These are phyloP conservation scores for Drosophila melanica DNA, from an alignment of 1,140 invertebrate species.

Conservation along the genomic window DNA sequence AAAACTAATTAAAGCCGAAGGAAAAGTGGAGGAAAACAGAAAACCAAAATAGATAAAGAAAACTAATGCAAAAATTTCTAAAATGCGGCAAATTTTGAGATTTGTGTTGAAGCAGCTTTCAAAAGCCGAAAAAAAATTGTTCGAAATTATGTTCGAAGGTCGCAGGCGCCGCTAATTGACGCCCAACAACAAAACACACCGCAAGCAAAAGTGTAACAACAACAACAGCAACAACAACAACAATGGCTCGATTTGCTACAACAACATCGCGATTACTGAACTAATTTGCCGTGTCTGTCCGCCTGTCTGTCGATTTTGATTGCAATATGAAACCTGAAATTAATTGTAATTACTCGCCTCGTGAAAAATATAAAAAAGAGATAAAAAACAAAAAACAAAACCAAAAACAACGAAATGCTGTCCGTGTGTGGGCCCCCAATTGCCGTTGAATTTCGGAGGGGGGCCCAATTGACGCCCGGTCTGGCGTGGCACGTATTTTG, in stretches of 20 bases:
- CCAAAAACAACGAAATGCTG: too few species aligned
- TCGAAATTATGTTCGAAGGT: slow-evolving; percentile 34
- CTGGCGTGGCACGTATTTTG: slow-evolving; percentile 54
- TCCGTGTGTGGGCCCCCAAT: slow-evolving; percentile 3
- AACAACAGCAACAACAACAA: slow-evolving; percentile 14
- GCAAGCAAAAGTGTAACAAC: slow-evolving; percentile 12
- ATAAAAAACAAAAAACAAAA: too few species aligned
- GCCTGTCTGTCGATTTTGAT: slow-evolving; percentile 60
- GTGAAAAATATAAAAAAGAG: slow-evolving; percentile 18
- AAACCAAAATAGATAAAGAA: slow-evolving; percentile 28
- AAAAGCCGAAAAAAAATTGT: slow-evolving; percentile 7
- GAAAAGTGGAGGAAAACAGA: slow-evolving; percentile 7
- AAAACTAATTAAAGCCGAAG: slow-evolving; percentile 16
- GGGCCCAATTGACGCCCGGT: slow-evolving; percentile 43
- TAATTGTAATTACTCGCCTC: slow-evolving; percentile 66
- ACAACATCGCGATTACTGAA: slow-evolving; percentile 42
- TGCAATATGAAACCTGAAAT: slow-evolving; percentile 77
- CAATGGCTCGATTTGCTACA: slow-evolving; percentile 24
- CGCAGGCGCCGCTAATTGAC: slow-evolving; percentile 41
- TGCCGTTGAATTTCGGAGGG: background rate
- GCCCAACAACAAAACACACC: slow-evolving; percentile 12
- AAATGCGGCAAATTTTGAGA: slow-evolving; percentile 17
- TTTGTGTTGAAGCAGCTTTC: slow-evolving; percentile 27
- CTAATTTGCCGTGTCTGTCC: slow-evolving; percentile 54
- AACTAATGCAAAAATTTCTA: background rate